Base-by-base conservation (phyloP, 1,140 invertebrate species). In the Helicoverpa zea region DNA sequence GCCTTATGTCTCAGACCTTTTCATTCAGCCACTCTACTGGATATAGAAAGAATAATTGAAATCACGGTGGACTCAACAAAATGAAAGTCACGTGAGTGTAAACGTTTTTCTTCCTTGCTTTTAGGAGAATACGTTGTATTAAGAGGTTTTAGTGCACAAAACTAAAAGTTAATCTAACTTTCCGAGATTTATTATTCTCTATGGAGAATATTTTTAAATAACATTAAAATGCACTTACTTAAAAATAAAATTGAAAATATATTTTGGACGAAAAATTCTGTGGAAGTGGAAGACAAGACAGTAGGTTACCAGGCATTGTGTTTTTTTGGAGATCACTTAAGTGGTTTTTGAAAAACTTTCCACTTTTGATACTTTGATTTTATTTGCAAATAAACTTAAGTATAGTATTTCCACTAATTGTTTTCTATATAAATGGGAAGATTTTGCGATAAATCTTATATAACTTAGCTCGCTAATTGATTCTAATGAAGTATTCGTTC, bases 11-110 rank as follows among this genome's bases (percentile, higher is more conserved):
- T 75, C 58, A 23, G 14, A 61, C 13, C 35, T 73, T 73, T 73
- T 61, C 58, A 75, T 75, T 47, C 56, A 64, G 13, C 13, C 18
- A 29, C 13, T 70, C 47, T 5, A 10, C 5, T 9, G 18, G 66
- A 52, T 70, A 18, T 70, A 70, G 47, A 52, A 52, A 70, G 66
- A 70, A 70, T 70, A 70, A 70, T 70, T 70, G 66, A 70, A 52
- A 52, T 51, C 49, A 70, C 47, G 52, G 49, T 11, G 12, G 18
- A 63, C 59, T 58, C 35, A 58, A 58, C 18, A 13, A 30, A 52
- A 54, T 52, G 66, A 29, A 29, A 70, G 30, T 70, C 13, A 10
- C 23, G 29, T 13, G 23, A 59, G 58, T 51, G 35, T 68, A 51
- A 29, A 59, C 10, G 9, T 35, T 70, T 70, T 70, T 23, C 18